phyloP scores from a whole-genome alignment of 2,113 vertebrate genomes.

The Periophthalmodon schlosseri region DNA sequence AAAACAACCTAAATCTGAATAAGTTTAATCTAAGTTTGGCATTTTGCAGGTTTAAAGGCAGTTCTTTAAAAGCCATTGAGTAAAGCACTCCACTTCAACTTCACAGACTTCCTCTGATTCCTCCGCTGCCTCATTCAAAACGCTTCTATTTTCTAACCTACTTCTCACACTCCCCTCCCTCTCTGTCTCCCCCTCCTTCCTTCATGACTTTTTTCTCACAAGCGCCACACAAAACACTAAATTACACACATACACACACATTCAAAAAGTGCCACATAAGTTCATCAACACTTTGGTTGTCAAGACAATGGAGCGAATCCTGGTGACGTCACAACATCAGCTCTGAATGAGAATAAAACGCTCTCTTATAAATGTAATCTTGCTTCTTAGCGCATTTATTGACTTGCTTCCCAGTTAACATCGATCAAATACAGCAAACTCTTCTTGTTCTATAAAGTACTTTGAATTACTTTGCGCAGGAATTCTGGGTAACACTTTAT shows the following conservation, averaged over 20 bases:
- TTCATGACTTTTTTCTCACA: slow-evolving; percentile 21
- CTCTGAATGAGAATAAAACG: slow-evolving; percentile 10
- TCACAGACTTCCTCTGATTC: neutral
- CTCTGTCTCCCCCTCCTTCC: slow-evolving; percentile 3
- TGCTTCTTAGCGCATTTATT: no score
- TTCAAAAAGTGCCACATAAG: slow-evolving; percentile 44
- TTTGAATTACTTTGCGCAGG: neutral
- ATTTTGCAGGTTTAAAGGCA: neutral
- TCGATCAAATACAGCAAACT: neutral
- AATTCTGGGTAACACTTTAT: neutral
- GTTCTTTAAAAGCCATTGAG: neutral
- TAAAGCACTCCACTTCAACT: neutral
- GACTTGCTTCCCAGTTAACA: no score
- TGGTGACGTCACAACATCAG: slow-evolving; percentile 52
- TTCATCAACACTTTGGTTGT: slow-evolving; percentile 64
- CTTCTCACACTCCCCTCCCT: slow-evolving; percentile 14
- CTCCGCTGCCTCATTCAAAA: neutral
- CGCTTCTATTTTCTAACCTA: slow-evolving; percentile 14
- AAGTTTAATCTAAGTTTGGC: neutral
- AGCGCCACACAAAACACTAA: neutral
- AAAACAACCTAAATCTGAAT: neutral
- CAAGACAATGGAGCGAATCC: slow-evolving; percentile 63
- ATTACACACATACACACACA: slow-evolving; percentile 4
- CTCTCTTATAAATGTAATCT: neutral
- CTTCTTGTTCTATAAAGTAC: neutral